phyloP scores from a whole-genome alignment of 92 coral and sea anemone genomes.

The Siderastrea radians region DNA sequence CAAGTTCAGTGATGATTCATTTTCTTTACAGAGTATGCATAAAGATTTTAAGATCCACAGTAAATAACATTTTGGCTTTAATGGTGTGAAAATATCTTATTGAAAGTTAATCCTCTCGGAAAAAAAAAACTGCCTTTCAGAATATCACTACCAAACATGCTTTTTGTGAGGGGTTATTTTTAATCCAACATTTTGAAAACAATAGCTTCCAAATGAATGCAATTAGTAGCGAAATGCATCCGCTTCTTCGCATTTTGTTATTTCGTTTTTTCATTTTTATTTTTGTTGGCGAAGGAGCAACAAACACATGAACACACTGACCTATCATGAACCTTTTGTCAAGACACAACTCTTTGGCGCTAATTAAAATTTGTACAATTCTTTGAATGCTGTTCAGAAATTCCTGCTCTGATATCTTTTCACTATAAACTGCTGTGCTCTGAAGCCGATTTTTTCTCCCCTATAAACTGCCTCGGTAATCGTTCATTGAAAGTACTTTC shows the following conservation, averaged over 20 bases:
- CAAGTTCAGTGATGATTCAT: neutral
- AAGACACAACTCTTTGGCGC: neutral
- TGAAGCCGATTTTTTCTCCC: too few species aligned
- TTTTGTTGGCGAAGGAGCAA: neutral
- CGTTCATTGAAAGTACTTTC: neutral
- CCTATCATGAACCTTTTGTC: too few species aligned
- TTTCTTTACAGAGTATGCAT: neutral
- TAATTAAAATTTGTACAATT: neutral
- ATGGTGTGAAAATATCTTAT: neutral
- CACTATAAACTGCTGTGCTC: too few species aligned
- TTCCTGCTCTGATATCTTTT: too few species aligned
- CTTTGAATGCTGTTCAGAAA: neutral
- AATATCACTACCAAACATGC: neutral
- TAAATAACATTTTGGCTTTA: neutral
- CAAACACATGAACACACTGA: too few species aligned
- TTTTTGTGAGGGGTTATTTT: neutral
- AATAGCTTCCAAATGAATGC: neutral
- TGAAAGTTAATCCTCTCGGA: neutral
- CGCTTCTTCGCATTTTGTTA: neutral
- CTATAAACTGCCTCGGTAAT: too few species aligned
- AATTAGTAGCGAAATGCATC: neutral
- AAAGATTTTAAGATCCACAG: neutral
- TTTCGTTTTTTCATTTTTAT: neutral
- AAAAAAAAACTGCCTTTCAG: neutral
- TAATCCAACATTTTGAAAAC: neutral